A percentile compares a stretch with the other conserved stretches of the same genome.
Conservation (phyloP, 2,888 invertebrate species). For the Eucriotettix oculatus region DNA sequence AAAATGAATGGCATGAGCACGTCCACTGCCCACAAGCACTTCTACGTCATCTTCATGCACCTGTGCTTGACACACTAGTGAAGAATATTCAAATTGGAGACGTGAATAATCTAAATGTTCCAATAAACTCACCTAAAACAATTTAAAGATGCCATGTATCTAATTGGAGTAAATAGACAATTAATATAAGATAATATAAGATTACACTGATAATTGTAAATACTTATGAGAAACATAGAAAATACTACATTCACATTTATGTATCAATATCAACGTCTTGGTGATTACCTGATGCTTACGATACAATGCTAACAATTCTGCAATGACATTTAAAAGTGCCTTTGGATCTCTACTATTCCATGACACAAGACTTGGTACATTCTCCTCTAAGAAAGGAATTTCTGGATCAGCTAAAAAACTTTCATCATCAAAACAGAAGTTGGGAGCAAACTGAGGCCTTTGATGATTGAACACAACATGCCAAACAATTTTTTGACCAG, state of each 20-base stretch:
- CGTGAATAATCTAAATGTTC: constrained; percentile 24
- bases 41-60: constrained; percentile 43
- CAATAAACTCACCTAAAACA: constrained; percentile 15
- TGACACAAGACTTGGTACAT: constrained; percentile 40
- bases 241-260: too few species aligned
- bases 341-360: constrained; percentile 46
- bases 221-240: too few species aligned
- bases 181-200: too few species aligned
- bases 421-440: constrained; percentile 56
- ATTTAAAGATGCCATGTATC: neutral
- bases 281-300: constrained; percentile 41
- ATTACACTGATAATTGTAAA: too few species aligned
- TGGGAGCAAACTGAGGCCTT: constrained; percentile 49
- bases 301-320: constrained; percentile 42
- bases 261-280: too few species aligned
- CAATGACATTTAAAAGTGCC: constrained; percentile 40
- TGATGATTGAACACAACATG: constrained; percentile 48
- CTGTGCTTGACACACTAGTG: constrained; percentile 36
- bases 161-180: too few species aligned
- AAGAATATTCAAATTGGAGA: constrained; percentile 44
- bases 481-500: constrained; percentile 48
- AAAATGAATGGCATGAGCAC: constrained; percentile 39
- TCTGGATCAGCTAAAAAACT: constrained; percentile 43
- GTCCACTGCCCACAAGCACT: constrained; percentile 33
- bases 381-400: constrained; percentile 31